phyloP scores from a whole-genome alignment of 92 coral and sea anemone species.

The Pocillopora grandis region DNA sequence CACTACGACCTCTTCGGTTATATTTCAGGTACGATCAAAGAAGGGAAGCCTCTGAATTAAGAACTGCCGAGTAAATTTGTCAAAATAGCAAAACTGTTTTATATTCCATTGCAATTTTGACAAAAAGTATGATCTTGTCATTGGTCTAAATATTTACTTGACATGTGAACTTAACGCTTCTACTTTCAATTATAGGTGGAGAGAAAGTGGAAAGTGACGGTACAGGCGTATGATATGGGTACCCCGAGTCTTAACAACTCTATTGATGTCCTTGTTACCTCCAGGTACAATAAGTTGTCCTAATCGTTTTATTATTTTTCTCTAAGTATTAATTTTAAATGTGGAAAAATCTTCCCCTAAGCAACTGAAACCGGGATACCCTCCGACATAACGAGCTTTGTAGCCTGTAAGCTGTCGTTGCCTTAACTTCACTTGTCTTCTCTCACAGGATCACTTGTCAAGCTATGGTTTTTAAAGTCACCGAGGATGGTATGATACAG shows the following conservation, averaged over 20 bases:
- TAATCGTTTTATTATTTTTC: too few relatives aligned
- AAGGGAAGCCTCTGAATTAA: too few relatives aligned
- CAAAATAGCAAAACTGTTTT: too few relatives aligned
- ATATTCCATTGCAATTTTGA: not conserved
- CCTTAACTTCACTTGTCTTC: too few relatives aligned
- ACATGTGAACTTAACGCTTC: not conserved
- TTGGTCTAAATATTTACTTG: not conserved
- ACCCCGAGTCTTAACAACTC: conserved; percentile 63
- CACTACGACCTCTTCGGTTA: too few relatives aligned
- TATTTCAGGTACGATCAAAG: too few relatives aligned
- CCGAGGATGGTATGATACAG: conserved; percentile 64
- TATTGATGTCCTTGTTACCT: conserved; percentile 61
- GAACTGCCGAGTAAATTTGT: too few relatives aligned
- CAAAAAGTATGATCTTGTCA: not conserved
- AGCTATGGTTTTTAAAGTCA: conserved; percentile 83
- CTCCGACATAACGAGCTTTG: too few relatives aligned
- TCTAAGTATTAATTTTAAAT: too few relatives aligned
- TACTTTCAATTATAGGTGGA: conserved; percentile 25
- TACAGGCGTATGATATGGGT: conserved; percentile 85
- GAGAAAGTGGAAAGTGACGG: conserved; percentile 57
- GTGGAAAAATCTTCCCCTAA: too few relatives aligned
- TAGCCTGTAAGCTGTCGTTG: too few relatives aligned
- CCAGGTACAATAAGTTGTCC: conserved; percentile 41
- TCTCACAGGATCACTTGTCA: conserved; percentile 69
- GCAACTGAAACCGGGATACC: too few relatives aligned